Evolutionary conservation across 1,140 invertebrate genomes (phyloP).

Genomic region (Ostrea edulis): DNA sequence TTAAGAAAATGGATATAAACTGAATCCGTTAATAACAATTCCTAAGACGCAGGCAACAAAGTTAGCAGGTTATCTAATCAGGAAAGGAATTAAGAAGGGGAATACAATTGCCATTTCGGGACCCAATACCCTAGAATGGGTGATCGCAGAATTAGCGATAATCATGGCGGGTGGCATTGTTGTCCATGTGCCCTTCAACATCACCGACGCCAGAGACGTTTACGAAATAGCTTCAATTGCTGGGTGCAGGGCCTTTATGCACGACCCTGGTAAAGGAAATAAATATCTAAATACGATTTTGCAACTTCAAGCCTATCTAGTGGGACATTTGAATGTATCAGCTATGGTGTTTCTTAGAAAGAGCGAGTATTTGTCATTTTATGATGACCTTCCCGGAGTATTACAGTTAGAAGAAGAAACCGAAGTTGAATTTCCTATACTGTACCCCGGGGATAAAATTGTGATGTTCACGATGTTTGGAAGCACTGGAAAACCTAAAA

Average conservation of each 20-base stretch:
- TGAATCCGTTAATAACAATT: no score
- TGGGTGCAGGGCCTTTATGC: constrained; percentile 4
- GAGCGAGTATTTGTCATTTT: not conserved
- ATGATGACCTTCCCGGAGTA: not conserved
- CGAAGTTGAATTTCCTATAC: not conserved
- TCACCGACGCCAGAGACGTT: not conserved
- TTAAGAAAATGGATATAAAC: no score
- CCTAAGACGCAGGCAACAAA: not conserved
- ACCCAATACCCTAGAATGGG: no score
- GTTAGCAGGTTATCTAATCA: not conserved
- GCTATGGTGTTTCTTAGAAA: not conserved
- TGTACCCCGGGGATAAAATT: not conserved
- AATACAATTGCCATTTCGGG: no score
- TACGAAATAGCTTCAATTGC: not conserved
- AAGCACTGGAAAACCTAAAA: no score
- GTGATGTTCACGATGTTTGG: not conserved
- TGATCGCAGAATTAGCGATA: no score
- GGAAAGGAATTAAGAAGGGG: not conserved
- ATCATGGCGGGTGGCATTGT: no score
- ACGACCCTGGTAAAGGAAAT: not conserved
- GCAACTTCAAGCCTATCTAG: not conserved
- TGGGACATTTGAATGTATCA: not conserved
- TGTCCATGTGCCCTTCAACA: not conserved
- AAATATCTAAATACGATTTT: no score
- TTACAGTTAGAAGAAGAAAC: not conserved